Conservation (phyloP, 2,113 vertebrate species). For the Calyptommatus sinebrachiatus region DNA sequence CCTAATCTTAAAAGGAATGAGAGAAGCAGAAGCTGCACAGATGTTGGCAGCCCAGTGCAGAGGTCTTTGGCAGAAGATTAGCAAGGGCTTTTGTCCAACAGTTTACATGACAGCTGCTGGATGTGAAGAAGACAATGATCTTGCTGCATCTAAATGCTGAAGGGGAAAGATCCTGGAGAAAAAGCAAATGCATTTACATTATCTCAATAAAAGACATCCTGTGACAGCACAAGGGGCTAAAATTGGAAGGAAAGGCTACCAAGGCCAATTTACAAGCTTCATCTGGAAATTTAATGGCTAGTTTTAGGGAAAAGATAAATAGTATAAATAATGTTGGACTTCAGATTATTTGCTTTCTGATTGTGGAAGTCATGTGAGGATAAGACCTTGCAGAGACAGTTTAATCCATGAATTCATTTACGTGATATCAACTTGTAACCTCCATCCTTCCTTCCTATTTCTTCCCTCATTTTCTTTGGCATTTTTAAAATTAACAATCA, state of each 20-base stretch:
- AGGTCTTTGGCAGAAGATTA: constrained; percentile 28
- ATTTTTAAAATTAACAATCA: background rate
- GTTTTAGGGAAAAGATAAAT: background rate
- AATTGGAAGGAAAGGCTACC: background rate
- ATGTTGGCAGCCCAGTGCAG: constrained; percentile 7
- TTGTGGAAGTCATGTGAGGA: background rate
- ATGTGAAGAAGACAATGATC: constrained; percentile 33
- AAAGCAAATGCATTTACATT: background rate
- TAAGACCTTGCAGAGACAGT: constrained; percentile 1
- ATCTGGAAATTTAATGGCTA: background rate
- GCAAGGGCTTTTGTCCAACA: background rate
- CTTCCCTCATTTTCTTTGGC: background rate
- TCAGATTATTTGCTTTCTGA: background rate
- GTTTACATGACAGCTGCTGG: constrained; percentile 35
- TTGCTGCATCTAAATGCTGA: constrained; percentile 30
- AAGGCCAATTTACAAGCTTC: background rate
- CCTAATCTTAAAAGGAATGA: constrained; percentile 18
- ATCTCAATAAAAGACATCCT: constrained; percentile 2
- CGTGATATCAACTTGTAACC: background rate
- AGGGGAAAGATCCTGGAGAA: constrained; percentile 29
- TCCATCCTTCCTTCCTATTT: too few species aligned
- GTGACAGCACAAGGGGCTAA: background rate
- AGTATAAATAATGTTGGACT: background rate
- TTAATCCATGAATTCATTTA: constrained; percentile 11
- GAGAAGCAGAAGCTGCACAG: constrained; percentile 43